Evolutionary conservation across 2,797 vertebrate species (phyloP).

Genomic region (Xyrichtys novacula): DNA sequence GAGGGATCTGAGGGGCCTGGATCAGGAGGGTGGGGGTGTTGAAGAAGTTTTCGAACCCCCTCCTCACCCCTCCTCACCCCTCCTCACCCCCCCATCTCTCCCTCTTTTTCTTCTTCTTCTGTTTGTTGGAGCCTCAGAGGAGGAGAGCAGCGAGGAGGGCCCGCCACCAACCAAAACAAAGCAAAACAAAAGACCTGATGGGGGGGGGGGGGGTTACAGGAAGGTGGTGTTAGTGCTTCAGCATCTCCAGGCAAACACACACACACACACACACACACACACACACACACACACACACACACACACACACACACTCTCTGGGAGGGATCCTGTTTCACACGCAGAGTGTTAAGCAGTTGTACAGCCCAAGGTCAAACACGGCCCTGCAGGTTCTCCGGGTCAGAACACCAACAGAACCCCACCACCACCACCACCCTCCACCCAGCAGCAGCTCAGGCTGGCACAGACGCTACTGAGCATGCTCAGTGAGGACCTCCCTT

Average conservation of each 20-base stretch:
- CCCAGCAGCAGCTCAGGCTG: conserved; percentile 32
- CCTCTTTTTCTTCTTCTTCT: conserved; percentile 35
- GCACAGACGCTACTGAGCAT: conserved; percentile 25
- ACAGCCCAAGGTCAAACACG: conserved; percentile 67
- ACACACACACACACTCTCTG: conserved; percentile 10
- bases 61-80: conserved; percentile 4
- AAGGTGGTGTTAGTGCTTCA: conserved; percentile 17
- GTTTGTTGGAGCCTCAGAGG: conserved; percentile 47
- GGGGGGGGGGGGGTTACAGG: neutral
- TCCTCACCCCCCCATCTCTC: conserved; percentile 9
- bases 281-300: conserved; percentile 20
- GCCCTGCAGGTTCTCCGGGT: conserved; percentile 34
- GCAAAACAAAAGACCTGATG: conserved; percentile 60
- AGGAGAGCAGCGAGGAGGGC: conserved; percentile 38
- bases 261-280: conserved; percentile 11
- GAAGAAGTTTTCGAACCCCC: conserved; percentile 44
- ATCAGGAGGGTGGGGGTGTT: conserved; percentile 24
- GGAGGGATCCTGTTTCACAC: conserved; percentile 45
- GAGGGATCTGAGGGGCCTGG: conserved; percentile 55
- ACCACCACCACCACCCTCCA: neutral
- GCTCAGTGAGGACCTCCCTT: conserved; percentile 2
- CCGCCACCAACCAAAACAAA: conserved; percentile 50
- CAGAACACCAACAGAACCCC: neutral
- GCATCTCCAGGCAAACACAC: conserved; percentile 26
- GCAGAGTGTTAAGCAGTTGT: conserved; percentile 60